A percentile compares a stretch with the other conserved stretches of the same genome.
These are phyloP conservation scores for Sipha flava DNA, from an alignment of 1,140 invertebrate genomes.

Conservation along the genomic window DNA sequence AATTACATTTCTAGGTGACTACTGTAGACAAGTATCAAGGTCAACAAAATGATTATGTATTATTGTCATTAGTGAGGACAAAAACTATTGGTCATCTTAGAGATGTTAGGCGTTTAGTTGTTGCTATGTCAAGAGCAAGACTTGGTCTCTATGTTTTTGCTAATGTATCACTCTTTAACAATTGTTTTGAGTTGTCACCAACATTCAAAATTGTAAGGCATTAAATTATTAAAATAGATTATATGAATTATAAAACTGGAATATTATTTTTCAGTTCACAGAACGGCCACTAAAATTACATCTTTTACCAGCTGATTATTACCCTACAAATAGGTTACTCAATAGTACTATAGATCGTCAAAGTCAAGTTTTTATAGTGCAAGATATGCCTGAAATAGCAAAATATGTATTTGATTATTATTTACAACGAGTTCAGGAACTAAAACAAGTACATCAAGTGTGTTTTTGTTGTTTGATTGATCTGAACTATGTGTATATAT, in stretches of 20 bases:
- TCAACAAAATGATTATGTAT: constrained; percentile 97
- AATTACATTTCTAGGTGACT: constrained; percentile 50
- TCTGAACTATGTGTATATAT: not conserved
- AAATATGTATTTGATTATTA: constrained; percentile 88
- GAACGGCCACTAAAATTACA: constrained; percentile 65
- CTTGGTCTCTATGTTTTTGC: constrained; percentile 96
- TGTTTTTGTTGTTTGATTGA: not conserved
- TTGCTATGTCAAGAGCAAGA: constrained; percentile 96
- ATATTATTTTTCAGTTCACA: constrained; percentile 45
- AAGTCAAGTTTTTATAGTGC: constrained; percentile 50
- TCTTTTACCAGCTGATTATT: constrained; percentile 66
- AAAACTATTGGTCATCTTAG: constrained; percentile 92
- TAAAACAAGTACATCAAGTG: constrained; percentile 45
- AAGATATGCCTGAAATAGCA: constrained; percentile 88
- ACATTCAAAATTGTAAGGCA: constrained; percentile 79
- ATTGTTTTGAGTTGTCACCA: constrained; percentile 92
- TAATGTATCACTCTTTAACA: constrained; percentile 81
- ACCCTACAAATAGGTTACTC: constrained; percentile 57
- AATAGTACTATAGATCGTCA: constrained; percentile 39
- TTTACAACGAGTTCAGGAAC: constrained; percentile 59
- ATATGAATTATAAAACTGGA: not conserved
- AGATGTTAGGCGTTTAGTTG: constrained; percentile 91
- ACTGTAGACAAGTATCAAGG: constrained; percentile 99
- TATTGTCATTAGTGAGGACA: constrained; percentile 91
- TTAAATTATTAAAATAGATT: not conserved